A percentile compares a stretch with the other conserved stretches of the same genome.
Evolutionary conservation across 1,140 invertebrate species (phyloP).

Genomic region (Drosophila athabasca): DNA sequence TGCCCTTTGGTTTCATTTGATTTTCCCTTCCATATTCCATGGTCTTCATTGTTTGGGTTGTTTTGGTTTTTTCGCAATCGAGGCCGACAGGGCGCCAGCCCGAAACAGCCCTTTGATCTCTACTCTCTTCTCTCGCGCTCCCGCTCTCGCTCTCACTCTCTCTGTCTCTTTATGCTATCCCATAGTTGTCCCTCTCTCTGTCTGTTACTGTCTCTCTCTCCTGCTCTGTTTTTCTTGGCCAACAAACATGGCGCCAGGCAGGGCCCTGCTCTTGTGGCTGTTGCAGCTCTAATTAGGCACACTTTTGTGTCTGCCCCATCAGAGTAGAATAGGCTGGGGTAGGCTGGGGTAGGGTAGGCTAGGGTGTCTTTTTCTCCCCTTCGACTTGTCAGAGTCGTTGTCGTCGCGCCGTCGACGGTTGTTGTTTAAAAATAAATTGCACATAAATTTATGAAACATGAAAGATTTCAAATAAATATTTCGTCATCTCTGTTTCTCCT

Average conservation of each 20-base stretch:
- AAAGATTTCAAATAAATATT: constrained; percentile 83
- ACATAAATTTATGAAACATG: constrained; percentile 82
- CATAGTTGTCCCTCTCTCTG: constrained; percentile 17
- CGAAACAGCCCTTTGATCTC: constrained; percentile 69
- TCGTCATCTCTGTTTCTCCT: constrained; percentile 50
- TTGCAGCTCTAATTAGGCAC: constrained; percentile 77
- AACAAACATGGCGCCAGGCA: constrained; percentile 67
- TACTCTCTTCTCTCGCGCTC: constrained; percentile 15
- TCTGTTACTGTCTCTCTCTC: constrained; percentile 12
- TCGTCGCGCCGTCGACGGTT: constrained; percentile 57
- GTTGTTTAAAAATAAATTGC: constrained; percentile 79
- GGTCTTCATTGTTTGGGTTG: constrained; percentile 17
- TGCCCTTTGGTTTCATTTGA: constrained; percentile 31
- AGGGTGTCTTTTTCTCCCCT: constrained; percentile 45
- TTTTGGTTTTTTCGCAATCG: constrained; percentile 68
- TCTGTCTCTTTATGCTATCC: not conserved
- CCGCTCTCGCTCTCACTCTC: constrained; percentile 2
- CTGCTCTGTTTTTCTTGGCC: constrained; percentile 40
- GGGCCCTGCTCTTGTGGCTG: constrained; percentile 48
- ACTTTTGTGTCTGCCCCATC: constrained; percentile 57
- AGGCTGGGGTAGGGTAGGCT: not conserved
- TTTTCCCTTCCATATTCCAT: constrained; percentile 17
- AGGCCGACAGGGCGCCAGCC: constrained; percentile 55
- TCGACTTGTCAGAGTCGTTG: constrained; percentile 54
- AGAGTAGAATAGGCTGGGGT: constrained; percentile 2